phyloP scores from a whole-genome alignment of 2,888 invertebrate genomes.

The Brachylomia viminalis region DNA sequence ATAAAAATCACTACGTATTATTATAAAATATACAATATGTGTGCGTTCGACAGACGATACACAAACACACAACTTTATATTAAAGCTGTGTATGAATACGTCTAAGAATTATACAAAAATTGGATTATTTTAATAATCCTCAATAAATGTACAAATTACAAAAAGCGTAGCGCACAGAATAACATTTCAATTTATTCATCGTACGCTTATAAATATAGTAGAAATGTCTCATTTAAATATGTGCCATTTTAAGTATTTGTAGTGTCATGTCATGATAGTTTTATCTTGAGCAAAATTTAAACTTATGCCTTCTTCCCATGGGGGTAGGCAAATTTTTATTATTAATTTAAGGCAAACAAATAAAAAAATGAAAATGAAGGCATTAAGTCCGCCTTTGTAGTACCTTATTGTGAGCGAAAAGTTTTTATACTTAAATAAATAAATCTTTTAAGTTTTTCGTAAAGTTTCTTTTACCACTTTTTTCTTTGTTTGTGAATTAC shows the following conservation, averaged over 20 bases:
- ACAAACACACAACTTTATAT: conserved; percentile 68
- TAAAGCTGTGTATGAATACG: conserved; percentile 70
- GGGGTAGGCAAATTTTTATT: background rate
- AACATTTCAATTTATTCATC: conserved; percentile 74
- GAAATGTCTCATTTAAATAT: conserved; percentile 52
- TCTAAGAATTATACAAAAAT: conserved; percentile 64
- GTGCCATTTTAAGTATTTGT: background rate
- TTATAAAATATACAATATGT: conserved; percentile 67
- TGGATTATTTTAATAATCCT: conserved; percentile 63
- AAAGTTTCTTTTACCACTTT: background rate
- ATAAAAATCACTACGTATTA: conserved; percentile 63
- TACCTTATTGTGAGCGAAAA: too few relatives aligned
- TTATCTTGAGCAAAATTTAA: background rate
- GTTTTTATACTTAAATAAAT: too few relatives aligned
- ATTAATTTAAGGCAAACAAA: background rate
- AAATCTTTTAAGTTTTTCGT: too few relatives aligned
- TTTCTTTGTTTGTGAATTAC: background rate
- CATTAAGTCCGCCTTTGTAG: too few relatives aligned
- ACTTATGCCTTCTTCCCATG: background rate
- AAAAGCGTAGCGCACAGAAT: conserved; percentile 75
- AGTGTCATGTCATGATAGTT: background rate
- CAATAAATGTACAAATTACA: conserved; percentile 70
- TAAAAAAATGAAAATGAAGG: background rate
- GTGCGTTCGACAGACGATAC: conserved; percentile 67
- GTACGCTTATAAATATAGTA: conserved; percentile 68